Evolutionary conservation across 1,140 invertebrate species (phyloP), one percentile per base, ranked within the genome.

Genomic region (Asbolus verrucosus): DNA sequence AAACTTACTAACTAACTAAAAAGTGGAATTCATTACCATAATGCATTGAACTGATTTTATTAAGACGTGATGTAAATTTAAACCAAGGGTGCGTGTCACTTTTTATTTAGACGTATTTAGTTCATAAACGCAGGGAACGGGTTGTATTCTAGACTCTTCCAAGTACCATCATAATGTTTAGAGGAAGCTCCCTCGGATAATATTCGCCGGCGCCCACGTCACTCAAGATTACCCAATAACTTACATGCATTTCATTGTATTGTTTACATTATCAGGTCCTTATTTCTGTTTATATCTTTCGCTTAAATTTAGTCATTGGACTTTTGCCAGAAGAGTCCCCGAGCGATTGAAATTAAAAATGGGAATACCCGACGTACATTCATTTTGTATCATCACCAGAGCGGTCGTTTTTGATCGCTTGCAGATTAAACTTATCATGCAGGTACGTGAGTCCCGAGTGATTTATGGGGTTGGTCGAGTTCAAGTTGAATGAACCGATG

Each of bases 221-320:
- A 24, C 27, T 27, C 24, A 27, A 54, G 46, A 54, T 27, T 24
- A 46, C 19, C 14, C 46, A 21, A 24, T 54, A 21, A 21, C 46
- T n/a, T n/a, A 54, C 27, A 21, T 54, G 46, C 46, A 54, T 54
- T 54, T 54, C 46, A 54, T 21, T 8, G 24, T 21, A 54, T 54
- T 54, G 46, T 54, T 54, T 54, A 54, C 46, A 54, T 11, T n/a
- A 11, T 54, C 46, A 14, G 21, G 19, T 54, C 46, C 46, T 54
- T 54, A 54, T 27, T 27, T 54, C 41, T 54, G 24, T 54, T 54
- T 54, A 27, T 54, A 54, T 54, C 46, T 11, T 54, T 14, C 6
- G 33, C 33, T 36, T 36, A 36, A 36, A 36, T n/a, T 30, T 36
- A 36, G 33, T 6, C 5, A 11, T 54, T 54, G 46, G 46, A 19